A percentile compares a stretch with the other conserved stretches of the same genome.
phyloP scores from a whole-genome alignment of 2,888 invertebrate species.

The Ptycholaimellus sp. region DNA sequence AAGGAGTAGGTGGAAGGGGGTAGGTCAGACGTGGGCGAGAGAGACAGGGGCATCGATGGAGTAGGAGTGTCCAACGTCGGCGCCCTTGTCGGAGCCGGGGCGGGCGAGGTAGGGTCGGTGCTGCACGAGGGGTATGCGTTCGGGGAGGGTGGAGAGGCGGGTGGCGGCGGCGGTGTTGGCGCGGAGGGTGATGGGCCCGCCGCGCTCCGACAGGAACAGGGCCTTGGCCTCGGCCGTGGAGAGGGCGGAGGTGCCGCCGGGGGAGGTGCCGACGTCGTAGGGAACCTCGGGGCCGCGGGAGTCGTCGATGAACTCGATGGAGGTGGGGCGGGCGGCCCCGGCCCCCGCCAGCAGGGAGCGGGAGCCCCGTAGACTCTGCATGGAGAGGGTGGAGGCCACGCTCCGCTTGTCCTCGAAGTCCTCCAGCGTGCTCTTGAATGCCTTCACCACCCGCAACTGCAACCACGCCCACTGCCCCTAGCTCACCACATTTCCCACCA shows the following conservation, averaged over 20 bases:
- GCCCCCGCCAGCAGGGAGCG: no score
- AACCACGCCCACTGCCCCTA: not conserved
- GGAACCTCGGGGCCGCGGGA: no score
- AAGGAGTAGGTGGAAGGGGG: no score
- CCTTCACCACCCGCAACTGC: slow-evolving; percentile 98
- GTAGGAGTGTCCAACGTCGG: no score
- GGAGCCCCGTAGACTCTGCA: slow-evolving; percentile 28
- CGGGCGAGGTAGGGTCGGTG: not conserved
- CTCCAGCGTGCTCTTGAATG: slow-evolving; percentile 97
- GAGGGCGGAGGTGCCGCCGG: no score
- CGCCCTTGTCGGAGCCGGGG: no score
- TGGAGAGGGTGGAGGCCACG: slow-evolving; percentile 82
- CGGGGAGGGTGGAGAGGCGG: not conserved
- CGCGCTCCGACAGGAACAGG: no score
- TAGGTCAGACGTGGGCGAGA: not conserved
- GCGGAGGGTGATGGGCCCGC: not conserved
- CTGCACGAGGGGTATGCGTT: not conserved
- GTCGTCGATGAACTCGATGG: no score
- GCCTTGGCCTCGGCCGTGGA: no score
- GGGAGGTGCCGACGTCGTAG: no score
- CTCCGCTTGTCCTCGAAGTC: slow-evolving; percentile 96
- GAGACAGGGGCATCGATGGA: not conserved
- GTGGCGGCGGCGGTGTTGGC: not conserved
- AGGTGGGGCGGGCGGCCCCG: no score
- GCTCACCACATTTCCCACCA: not conserved